Base-by-base conservation (phyloP, 2,888 invertebrate genomes). In the Halictus ligatus region DNA sequence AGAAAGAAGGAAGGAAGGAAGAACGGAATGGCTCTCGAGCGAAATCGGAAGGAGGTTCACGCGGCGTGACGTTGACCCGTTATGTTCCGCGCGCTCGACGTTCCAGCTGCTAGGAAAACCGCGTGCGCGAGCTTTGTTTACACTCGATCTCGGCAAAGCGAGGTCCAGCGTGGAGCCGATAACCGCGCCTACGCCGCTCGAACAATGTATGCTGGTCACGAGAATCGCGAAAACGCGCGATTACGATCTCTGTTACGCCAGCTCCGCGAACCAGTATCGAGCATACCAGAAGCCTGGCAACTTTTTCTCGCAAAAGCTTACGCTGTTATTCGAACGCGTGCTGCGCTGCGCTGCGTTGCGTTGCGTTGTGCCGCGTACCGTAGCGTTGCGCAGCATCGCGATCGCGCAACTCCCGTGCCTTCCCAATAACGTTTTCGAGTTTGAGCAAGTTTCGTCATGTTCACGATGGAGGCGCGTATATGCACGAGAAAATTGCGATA, bases 61-160 rank as follows among this genome's bases (percentile, higher is more conserved):
- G 87, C 88, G 86, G 86, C 92, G 87, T 90, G 90, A 92, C 92
- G 92, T 87, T 87, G 86, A 85, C 87, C 92, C 91, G 92, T 92
- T 92, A 92, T 88, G 78, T 80, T 81, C 82, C 85, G 81, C 71
- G 75, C 67, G 81, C 74, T 77, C 73, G 77, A 77, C 80, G 79
- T 80, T 48, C 25, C 67, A 72, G 72, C 81, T 79, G 74, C 82
- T 80, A 86, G 79, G 85, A 75, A 83, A 74, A 87, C 79, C 78
- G 74, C 82, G 83, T 86, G 81, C 86, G 78, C 84, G 76, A 87
- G 83, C 84, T 81, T 87, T 89, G 84, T 89, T 87, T 84, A 82
- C 87, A 75, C 87, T 12, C 10, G 43, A 43, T 71, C 71, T 43
- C 43, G 71, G 71, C 71, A n/a, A 40, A 43, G n/a, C 43, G n/a